A percentile compares a stretch with the other conserved stretches of the same genome.
Conservation (phyloP, 2,888 invertebrate genomes). For the Endotricha flammealis region DNA sequence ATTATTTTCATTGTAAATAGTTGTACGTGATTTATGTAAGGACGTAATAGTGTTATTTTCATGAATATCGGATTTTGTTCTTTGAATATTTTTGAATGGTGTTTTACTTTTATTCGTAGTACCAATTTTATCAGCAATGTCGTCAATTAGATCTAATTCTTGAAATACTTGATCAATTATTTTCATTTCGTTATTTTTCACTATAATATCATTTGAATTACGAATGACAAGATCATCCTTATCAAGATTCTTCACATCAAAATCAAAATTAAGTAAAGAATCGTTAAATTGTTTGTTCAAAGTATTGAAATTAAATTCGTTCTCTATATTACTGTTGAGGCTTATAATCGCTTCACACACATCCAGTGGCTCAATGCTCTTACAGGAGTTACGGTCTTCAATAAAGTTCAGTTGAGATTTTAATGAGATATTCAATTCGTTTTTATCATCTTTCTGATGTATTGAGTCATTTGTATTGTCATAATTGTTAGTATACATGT, state of each 20-base stretch:
- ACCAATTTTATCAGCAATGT: too few species aligned
- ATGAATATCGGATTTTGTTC: too few species aligned
- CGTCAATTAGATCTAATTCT: too few species aligned
- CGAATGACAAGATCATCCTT: too few species aligned
- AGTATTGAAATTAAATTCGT: constrained; percentile 1
- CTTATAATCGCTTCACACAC: constrained; percentile 36
- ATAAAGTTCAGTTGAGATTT: constrained; percentile 25
- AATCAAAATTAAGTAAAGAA: constrained; percentile 9
- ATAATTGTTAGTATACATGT: background rate
- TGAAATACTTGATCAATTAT: too few species aligned
- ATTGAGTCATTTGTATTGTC: background rate
- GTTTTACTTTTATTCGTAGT: too few species aligned
- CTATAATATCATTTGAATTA: too few species aligned
- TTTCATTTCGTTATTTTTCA: too few species aligned
- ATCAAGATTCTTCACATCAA: too few species aligned
- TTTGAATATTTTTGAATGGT: too few species aligned
- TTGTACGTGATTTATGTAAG: constrained; percentile 6
- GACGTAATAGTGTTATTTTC: too few species aligned
- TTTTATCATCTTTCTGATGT: constrained; percentile 8
- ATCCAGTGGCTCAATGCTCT: constrained; percentile 30
- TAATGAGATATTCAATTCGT: constrained; percentile 24
- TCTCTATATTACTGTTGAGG: constrained; percentile 14
- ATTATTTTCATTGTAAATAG: constrained; percentile 9
- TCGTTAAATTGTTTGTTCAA: constrained; percentile 13
- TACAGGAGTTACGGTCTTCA: constrained; percentile 1